These are phyloP conservation scores for Taeniopygia guttata DNA, from an alignment of 2,797 vertebrate species.

Conservation along the genomic window DNA sequence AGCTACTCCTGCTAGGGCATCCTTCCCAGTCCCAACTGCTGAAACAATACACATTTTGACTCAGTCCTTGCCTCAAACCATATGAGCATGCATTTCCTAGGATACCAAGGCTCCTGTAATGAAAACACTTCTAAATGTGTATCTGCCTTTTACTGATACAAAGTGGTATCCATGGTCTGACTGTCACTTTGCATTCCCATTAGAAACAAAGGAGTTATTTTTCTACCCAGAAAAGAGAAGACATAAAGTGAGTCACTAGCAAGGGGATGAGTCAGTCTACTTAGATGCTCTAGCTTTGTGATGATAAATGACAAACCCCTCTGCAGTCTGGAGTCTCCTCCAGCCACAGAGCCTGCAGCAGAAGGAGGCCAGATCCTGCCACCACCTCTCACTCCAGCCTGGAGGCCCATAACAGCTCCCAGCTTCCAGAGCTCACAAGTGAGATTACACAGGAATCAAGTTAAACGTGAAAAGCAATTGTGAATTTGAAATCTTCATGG, in stretches of 20 bases:
- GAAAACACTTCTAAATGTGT: slow-evolving; percentile 13
- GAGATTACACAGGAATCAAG: neutral
- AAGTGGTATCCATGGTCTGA: neutral
- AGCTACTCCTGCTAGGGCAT: neutral
- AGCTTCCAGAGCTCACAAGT: neutral
- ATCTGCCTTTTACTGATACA: neutral
- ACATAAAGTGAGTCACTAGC: slow-evolving; percentile 36
- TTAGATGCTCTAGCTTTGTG: neutral
- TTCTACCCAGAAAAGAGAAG: neutral
- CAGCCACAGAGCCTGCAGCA: accelerated
- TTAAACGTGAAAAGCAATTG: neutral
- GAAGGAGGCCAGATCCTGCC: neutral
- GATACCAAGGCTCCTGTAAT: neutral
- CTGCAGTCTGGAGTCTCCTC: neutral
- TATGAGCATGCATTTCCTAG: neutral
- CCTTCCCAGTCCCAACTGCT: neutral
- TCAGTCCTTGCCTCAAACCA: neutral
- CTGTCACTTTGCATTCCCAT: neutral
- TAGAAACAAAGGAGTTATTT: slow-evolving; percentile 14
- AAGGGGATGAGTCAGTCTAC: slow-evolving; percentile 32
- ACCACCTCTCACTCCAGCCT: neutral
- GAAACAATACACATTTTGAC: neutral
- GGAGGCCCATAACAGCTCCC: accelerated
- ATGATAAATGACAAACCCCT: neutral
- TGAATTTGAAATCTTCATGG: neutral